phyloP scores from a whole-genome alignment of 2,797 vertebrate species.

The Crocidura indochinensis region DNA sequence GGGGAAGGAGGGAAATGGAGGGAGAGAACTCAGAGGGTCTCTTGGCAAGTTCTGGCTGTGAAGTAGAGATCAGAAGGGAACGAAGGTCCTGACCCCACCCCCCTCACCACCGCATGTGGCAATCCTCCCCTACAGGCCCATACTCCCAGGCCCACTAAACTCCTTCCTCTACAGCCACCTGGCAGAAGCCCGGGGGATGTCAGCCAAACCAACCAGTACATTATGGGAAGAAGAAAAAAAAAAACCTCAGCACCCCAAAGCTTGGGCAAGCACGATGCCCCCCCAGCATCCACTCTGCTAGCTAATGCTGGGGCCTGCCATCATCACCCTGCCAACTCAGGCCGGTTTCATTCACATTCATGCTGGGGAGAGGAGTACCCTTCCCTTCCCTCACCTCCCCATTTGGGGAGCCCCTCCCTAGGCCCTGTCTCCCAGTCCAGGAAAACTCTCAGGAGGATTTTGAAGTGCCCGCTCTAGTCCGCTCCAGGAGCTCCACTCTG shows the following conservation, averaged over 20 bases:
- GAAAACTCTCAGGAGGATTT: slow-evolving; percentile 81
- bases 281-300: slow-evolving; percentile 61
- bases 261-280: slow-evolving; percentile 47
- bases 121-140: not conserved
- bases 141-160: slow-evolving; percentile 6
- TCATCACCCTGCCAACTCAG: slow-evolving; percentile 7
- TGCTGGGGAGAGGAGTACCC: not conserved
- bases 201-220: slow-evolving; percentile 48
- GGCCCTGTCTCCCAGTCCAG: slow-evolving; percentile 77
- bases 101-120: slow-evolving; percentile 39
- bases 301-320: slow-evolving; percentile 58
- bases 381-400: slow-evolving; percentile 22
- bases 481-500: slow-evolving; percentile 69
- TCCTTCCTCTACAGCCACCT: not conserved
- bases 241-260: slow-evolving; percentile 28
- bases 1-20: not conserved
- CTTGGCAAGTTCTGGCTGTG: slow-evolving; percentile 1
- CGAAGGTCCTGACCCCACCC: slow-evolving; percentile 47
- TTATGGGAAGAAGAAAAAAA: not conserved
- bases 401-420: slow-evolving; percentile 67
- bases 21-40: not conserved
- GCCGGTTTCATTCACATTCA: slow-evolving; percentile 44
- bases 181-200: slow-evolving; percentile 56
- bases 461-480: slow-evolving; percentile 80
- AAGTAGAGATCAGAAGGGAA: slow-evolving; percentile 45